phyloP scores from a whole-genome alignment of 2,113 vertebrate species.

The Nothobranchius furzeri region DNA sequence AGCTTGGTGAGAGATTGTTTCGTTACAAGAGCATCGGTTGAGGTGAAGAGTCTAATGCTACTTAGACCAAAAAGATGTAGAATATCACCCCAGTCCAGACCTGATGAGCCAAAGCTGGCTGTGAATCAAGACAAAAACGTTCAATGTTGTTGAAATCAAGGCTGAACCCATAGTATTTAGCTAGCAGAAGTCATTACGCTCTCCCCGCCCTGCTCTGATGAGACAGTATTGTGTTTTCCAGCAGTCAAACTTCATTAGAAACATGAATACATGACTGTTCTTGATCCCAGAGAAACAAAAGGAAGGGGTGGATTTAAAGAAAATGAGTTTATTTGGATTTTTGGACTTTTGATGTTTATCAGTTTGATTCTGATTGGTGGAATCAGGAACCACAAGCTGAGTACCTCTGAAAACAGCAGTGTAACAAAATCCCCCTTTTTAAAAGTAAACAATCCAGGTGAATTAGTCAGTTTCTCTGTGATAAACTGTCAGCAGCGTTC shows the following conservation, averaged over 20 bases:
- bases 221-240: conserved; percentile 14
- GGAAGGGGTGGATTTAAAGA: background rate
- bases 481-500: too few relatives aligned
- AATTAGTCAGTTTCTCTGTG: background rate
- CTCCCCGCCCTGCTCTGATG: conserved; percentile 1
- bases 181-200: conserved; percentile 19
- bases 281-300: conserved; percentile 6
- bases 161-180: conserved; percentile 21
- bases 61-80: conserved; percentile 3
- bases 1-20: conserved; percentile 47
- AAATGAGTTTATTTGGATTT: background rate
- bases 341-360: background rate
- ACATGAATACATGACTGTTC: conserved; percentile 4
- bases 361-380: background rate
- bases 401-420: too few relatives aligned
- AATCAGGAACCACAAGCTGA: background rate
- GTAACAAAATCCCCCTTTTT: background rate
- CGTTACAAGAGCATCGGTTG: conserved; percentile 46
- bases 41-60: conserved; percentile 11
- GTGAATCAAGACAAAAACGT: conserved; percentile 23
- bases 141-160: conserved; percentile 6
- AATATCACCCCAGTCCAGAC: background rate
- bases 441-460: background rate
- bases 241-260: conserved; percentile 26
- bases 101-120: conserved; percentile 26